phyloP scores from a whole-genome alignment of 2,797 vertebrate genomes.

The Tapera naevia region DNA sequence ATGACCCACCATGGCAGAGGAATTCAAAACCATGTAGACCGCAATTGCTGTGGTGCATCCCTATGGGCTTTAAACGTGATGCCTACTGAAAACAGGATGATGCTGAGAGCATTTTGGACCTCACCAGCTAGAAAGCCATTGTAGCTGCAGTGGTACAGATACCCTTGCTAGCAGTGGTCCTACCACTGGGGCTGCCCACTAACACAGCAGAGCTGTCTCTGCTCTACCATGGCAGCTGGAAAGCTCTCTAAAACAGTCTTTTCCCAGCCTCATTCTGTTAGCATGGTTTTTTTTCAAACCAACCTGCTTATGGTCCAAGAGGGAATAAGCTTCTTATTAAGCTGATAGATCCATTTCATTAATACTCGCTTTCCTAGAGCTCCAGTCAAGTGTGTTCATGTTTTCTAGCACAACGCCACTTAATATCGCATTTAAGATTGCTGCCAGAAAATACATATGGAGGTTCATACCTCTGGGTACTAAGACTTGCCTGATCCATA shows the following conservation, averaged over 20 bases:
- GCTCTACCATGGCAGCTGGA: fast-evolving
- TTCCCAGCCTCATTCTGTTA: neutral
- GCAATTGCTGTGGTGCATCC: neutral
- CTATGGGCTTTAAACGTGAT: neutral
- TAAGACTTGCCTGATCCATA: neutral
- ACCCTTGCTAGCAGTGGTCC: neutral
- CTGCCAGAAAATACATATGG: neutral
- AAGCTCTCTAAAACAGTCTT: neutral
- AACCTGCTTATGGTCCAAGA: neutral
- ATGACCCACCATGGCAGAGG: neutral
- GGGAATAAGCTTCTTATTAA: neutral
- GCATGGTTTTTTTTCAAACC: neutral
- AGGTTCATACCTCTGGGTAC: neutral
- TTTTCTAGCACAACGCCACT: neutral
- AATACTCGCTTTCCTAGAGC: neutral
- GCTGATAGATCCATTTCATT: neutral
- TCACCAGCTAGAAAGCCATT: neutral
- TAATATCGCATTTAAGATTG: neutral
- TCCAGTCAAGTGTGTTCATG: neutral
- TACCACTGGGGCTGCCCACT: neutral
- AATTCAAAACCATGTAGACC: neutral
- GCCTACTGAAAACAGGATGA: neutral
- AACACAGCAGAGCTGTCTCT: fast-evolving
- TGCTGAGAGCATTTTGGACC: neutral
- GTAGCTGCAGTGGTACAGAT: neutral